A percentile compares a stretch with the other conserved stretches of the same genome.
These are phyloP conservation scores for Spicauda simplicius DNA, from an alignment of 2,888 invertebrate species.

Conservation along the genomic window DNA sequence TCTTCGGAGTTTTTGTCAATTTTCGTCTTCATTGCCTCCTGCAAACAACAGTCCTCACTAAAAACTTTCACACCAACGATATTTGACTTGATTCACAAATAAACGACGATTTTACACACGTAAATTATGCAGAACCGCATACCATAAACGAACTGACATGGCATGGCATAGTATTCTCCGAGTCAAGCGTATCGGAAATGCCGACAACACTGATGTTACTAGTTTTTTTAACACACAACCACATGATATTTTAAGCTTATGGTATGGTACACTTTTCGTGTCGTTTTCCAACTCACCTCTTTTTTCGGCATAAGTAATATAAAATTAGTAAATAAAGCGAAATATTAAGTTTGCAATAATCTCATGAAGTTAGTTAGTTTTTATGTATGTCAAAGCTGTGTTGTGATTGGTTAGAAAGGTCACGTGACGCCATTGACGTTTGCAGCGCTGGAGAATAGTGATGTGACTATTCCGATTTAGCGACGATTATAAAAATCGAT, in stretches of 20 bases:
- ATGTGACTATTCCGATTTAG: conserved; percentile 30
- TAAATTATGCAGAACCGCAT: conserved; percentile 75
- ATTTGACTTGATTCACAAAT: conserved; percentile 60
- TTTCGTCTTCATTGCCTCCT: conserved; percentile 86
- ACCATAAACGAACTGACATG: conserved; percentile 77
- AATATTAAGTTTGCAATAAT: conserved; percentile 62
- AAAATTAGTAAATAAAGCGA: conserved; percentile 61
- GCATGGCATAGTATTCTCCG: conserved; percentile 59
- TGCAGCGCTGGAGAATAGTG: conserved; percentile 52
- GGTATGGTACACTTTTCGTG: conserved; percentile 37
- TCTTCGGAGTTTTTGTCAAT: conserved; percentile 84
- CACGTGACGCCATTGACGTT: conserved; percentile 69
- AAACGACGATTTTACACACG: conserved; percentile 64
- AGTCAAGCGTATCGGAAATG: conserved; percentile 60
- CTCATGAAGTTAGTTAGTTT: conserved; percentile 65
- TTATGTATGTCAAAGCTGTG: conserved; percentile 46
- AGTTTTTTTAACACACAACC: conserved; percentile 43
- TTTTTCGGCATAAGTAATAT: conserved; percentile 60
- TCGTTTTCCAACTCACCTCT: conserved; percentile 60
- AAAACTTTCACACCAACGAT: conserved; percentile 68
- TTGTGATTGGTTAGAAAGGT: conserved; percentile 47
- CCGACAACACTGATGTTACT: conserved; percentile 59
- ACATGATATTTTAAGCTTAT: conserved; percentile 32
- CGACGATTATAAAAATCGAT: conserved; percentile 5
- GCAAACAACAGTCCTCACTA: conserved; percentile 70